Conservation (phyloP, 2,797 vertebrate species). For the Parotocinclus haroldoi region DNA sequence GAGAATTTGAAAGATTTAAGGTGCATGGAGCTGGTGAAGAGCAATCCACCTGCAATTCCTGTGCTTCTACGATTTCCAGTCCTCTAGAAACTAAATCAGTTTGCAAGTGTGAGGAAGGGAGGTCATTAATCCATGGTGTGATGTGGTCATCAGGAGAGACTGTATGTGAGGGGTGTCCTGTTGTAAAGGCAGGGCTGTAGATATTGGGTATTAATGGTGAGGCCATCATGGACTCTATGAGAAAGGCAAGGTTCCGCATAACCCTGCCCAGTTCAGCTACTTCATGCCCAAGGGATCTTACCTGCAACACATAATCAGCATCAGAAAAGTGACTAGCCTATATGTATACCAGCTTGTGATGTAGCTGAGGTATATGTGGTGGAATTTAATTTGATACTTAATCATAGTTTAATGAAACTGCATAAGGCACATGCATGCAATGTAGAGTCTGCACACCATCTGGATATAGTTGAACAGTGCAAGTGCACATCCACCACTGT, state of each 20-base stretch:
- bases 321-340: no score
- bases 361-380: no score
- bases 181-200: constrained; percentile 57
- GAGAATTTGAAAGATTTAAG: background rate
- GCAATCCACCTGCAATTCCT: constrained; percentile 53
- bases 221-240: constrained; percentile 67
- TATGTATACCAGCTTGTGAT: no score
- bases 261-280: constrained; percentile 69
- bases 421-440: no score
- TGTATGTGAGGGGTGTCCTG: constrained; percentile 51
- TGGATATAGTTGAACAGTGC: no score
- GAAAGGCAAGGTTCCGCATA: constrained; percentile 67
- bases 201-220: constrained; percentile 49
- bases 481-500: no score
- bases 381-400: no score
- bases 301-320: constrained; percentile 52
- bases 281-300: constrained; percentile 67
- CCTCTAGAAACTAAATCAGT: constrained; percentile 38
- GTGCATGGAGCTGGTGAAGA: constrained; percentile 33
- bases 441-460: no score
- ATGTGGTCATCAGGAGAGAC: constrained; percentile 53
- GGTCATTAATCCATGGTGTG: constrained; percentile 40
- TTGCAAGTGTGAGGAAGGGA: constrained; percentile 50
- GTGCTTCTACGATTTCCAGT: constrained; percentile 47
- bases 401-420: no score